Base-by-base conservation (phyloP, 2,888 invertebrate genomes). In the Pristionchus entomophagus region DNA sequence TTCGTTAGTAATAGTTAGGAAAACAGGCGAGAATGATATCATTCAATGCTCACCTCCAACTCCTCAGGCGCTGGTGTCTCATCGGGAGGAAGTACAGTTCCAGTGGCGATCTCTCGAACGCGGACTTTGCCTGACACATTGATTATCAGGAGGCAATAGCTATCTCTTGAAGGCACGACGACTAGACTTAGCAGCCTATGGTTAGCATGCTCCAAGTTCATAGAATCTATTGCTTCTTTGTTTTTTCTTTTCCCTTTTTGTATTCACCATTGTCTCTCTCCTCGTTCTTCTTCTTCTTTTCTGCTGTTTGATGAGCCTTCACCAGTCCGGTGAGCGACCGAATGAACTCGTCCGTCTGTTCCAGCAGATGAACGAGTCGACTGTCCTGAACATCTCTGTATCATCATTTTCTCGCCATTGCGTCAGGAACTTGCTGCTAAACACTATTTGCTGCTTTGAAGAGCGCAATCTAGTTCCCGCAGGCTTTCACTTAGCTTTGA, bases 341-440 rank as follows among this genome's bases (percentile, higher is more conserved):
- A 92, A 99, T 98, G 94, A 99, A 99, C 94, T 99, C 99, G 94
- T 99, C 99, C 2, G 99, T 99, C 95, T 99, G 99, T 0, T 97
- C 96, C 82, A 99, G 95, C 85, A 99, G 95, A 95, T 98, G 99
- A 81, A 99, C 99, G 93, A 99, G 95, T 86, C 99, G 96, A 94
- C 98, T 98, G 95, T 99, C 99, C 88, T 88, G 45, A 29, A 8
- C 38, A 45, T 26, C 1, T 29, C 5, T 22, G 0, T 77, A 49
- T 45, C 41, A 26, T 38, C 38, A 41, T 49, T 5, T 10, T 2
- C 5, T n/a, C 38, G n/a, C 14, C 69, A 29, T 35, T 69, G 4
- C 32, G 5, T 56, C 19, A 8, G 19, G 10, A 56, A 14, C 22
- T 56, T 22, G n/a, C n/a, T n/a, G n/a, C n/a, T n/a, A n/a, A n/a